Evolutionary conservation across 1,140 invertebrate genomes (phyloP), one percentile per base, ranked within the genome.

Genomic region (Scylla paramamosain): DNA sequence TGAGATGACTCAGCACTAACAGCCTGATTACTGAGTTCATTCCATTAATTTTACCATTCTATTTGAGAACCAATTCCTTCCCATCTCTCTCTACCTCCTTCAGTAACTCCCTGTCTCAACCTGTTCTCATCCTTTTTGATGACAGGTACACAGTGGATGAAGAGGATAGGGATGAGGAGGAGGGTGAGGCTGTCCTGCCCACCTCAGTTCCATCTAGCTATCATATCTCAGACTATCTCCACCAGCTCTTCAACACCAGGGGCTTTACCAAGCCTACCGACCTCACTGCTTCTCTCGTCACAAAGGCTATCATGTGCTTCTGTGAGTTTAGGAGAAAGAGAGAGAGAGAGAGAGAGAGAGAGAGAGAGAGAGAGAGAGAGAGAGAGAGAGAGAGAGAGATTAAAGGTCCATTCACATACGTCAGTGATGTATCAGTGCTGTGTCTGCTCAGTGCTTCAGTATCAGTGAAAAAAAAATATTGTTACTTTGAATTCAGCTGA

Each of bases 271-370:
- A 94, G 2, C 93, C 93, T 25, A 94, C 88, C 29, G 88, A 91
- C 29, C 89, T 94, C 39, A 91, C 88, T 82, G 87, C 93, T 31
- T 94, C 93, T n/a, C 67, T 94, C 12, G 93, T 90, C 67, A 90
- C 8, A 39, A 91, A 94, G 91, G 93, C 93, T 31, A 91, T 89
- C 28, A 4, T 94, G 28, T 2, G 28, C 32, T 94, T 82, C 77
- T 94, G 93, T 94, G 52, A 94, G 93, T 16, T 45, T 39, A 20
- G 16, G 10, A 59, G 10, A 59, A 8, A 32, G 31, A 39, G 39
- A 39, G 52, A 59, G 52, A 59, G 52, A 59, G 52, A 59, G 52
- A 59, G 52, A 59, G 52, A 59, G 52, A 59, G 52, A 59, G 52
- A 59, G 52, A 59, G 46, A 48, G 46, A 48, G 14, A n/a, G n/a